phyloP scores from a whole-genome alignment of 2,888 invertebrate genomes.

The Venusia cambrica region DNA sequence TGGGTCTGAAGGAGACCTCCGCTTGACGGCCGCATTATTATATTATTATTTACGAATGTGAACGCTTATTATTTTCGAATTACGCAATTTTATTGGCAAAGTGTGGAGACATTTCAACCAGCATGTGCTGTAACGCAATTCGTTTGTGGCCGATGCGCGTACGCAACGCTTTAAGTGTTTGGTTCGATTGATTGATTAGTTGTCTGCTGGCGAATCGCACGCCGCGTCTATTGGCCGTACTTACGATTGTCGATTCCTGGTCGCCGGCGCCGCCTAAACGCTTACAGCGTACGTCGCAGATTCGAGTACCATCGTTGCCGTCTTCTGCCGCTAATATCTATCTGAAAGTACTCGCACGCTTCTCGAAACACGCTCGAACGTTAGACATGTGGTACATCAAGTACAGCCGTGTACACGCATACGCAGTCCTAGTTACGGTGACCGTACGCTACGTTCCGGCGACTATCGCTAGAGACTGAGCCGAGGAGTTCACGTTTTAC shows the following conservation, averaged over 20 bases:
- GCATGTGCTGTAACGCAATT: slow-evolving; percentile 9
- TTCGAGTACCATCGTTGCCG: slow-evolving; percentile 54
- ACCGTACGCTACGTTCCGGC: too few species aligned
- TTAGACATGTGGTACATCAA: slow-evolving; percentile 11
- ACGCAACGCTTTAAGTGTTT: slow-evolving; percentile 7
- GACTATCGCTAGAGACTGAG: too few species aligned
- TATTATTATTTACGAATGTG: slow-evolving; percentile 10
- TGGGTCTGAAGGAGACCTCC: not conserved
- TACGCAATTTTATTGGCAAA: slow-evolving; percentile 18
- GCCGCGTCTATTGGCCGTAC: slow-evolving; percentile 50
- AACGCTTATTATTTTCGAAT: slow-evolving; percentile 10
- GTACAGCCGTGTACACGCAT: slow-evolving; percentile 6
- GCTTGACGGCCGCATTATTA: slow-evolving; percentile 8
- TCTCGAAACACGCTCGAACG: slow-evolving; percentile 29
- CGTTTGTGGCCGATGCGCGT: slow-evolving; percentile 17
- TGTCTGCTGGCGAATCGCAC: slow-evolving; percentile 26
- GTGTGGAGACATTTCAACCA: slow-evolving; percentile 5
- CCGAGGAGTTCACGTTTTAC: too few species aligned
- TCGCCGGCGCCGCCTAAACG: slow-evolving; percentile 57
- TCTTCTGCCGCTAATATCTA: slow-evolving; percentile 61
- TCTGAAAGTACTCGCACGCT: slow-evolving; percentile 72
- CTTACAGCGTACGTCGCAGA: slow-evolving; percentile 47
- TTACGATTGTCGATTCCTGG: slow-evolving; percentile 57
- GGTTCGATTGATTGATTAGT: slow-evolving; percentile 13
- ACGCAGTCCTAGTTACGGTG: slow-evolving; percentile 4